Base-by-base conservation (phyloP, 1,140 invertebrate species). In the Saccostrea cuccullata region DNA sequence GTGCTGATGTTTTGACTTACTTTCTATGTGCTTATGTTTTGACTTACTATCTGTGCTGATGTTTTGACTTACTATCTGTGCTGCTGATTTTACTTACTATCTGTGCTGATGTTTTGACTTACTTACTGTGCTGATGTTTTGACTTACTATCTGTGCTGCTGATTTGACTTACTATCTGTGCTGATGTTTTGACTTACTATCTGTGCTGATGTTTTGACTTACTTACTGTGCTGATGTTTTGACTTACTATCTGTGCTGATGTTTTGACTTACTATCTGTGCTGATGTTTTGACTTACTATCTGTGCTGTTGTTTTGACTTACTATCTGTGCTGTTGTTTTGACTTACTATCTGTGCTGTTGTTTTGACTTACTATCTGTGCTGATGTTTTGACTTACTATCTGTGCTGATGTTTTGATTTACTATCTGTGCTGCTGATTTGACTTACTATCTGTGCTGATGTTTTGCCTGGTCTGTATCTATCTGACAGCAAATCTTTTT, bases 371-470 rank as follows among this genome's bases (percentile, higher is more conserved):
- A 20, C 64, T 70, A 26, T 47, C 5, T 47, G 47, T 47, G 47
- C 47, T 47, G 47, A 6, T 47, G 47, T 3, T 36, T 47, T 47
- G 47, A 47, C 47, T 47, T 47, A 47, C 47, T 47, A 47, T 47
- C 5, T 47, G 47, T 47, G 47, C 47, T 47, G 20, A 6, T 70
- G 64, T n/a, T 26, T n/a, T 70, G 26, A 70, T 3, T 70, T 70
- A 70, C 20, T 26, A 70, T n/a, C 6, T n/a, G 26, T n/a, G 20
- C 64, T 70, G 3, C 1, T n/a, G 64, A 5, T n/a, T 70, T 47
- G 13, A 60, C 84, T 85, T 85, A 85, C 84, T 26, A 85, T 85
- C 40, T 85, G 1, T 36, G 47, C 47, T n/a, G 84, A 6, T 58
- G 84, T 23, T 85, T 85, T 85, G n/a, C 40, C 56, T 60, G 84